Percentiles rank a stretch among this genome's conserved stretches.
phyloP scores from a whole-genome alignment of 2,888 invertebrate species.

The Pollenia angustigena region DNA sequence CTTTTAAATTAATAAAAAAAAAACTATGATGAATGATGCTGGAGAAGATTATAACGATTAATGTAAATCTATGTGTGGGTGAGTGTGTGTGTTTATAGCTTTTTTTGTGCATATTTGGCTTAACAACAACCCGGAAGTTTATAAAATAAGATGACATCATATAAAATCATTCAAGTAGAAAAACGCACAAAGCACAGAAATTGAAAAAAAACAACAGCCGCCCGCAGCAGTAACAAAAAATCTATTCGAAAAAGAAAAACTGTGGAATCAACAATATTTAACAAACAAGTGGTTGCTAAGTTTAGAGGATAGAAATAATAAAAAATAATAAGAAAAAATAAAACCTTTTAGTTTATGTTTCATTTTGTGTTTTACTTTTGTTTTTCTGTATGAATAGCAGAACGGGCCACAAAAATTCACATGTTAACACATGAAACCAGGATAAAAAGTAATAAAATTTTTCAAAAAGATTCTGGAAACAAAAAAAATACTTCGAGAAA shows the following conservation, averaged over 20 bases:
- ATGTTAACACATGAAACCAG: background rate
- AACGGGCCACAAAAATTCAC: background rate
- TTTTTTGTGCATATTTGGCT: background rate
- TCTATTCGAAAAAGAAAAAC: constrained; percentile 61
- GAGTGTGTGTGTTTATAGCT: background rate
- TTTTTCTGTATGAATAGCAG: background rate
- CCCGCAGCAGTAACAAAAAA: constrained; percentile 29
- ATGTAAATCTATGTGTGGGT: constrained; percentile 35
- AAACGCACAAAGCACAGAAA: constrained; percentile 56
- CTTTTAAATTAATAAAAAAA: constrained; percentile 52
- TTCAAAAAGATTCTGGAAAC: background rate
- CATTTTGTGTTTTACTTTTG: constrained; percentile 38
- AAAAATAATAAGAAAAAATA: constrained; percentile 26
- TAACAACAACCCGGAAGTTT: constrained; percentile 68
- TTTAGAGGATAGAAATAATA: constrained; percentile 29
- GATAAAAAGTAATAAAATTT: constrained; percentile 10
- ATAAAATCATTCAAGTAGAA: constrained; percentile 71
- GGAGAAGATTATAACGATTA: constrained; percentile 59
- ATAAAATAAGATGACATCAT: constrained; percentile 69
- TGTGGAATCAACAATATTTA: constrained; percentile 65
- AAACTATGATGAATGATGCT: constrained; percentile 67
- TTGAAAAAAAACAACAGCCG: constrained; percentile 7
- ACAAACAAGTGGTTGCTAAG: constrained; percentile 69
- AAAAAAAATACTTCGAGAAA: background rate
- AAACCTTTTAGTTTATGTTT: constrained; percentile 60